Conservation (phyloP, 2,888 invertebrate genomes). For the Apodemia zela region DNA sequence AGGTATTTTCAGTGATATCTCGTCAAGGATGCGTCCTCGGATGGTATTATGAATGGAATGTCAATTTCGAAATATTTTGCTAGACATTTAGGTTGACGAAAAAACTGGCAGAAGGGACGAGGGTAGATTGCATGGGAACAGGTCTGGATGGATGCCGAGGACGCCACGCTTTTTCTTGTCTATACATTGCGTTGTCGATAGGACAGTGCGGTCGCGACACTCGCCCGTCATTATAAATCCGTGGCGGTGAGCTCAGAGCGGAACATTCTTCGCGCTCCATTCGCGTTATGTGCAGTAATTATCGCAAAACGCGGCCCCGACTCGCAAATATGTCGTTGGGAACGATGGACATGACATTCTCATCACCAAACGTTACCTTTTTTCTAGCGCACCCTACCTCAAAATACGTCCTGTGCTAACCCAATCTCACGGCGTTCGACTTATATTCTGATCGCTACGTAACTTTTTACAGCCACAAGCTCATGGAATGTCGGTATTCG, state of each 20-base stretch:
- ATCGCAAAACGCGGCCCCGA: constrained; percentile 74
- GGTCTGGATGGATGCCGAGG: constrained; percentile 60
- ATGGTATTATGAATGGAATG: constrained; percentile 73
- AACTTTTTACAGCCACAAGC: constrained; percentile 70
- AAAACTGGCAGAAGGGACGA: constrained; percentile 48
- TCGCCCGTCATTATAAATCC: constrained; percentile 74
- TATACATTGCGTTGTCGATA: constrained; percentile 52
- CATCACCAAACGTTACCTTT: constrained; percentile 73
- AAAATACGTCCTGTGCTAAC: constrained; percentile 52
- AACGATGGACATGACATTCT: constrained; percentile 79
- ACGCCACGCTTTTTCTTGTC: constrained; percentile 58
- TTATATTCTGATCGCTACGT: constrained; percentile 55
- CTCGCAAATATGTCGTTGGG: constrained; percentile 78
- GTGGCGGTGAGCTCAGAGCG: constrained; percentile 74
- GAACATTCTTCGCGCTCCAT: constrained; percentile 66
- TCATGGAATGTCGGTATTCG: constrained; percentile 68
- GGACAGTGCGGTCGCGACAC: constrained; percentile 61
- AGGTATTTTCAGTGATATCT: constrained; percentile 51
- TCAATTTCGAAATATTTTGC: constrained; percentile 75
- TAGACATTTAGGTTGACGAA: constrained; percentile 59
- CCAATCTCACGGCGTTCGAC: constrained; percentile 67
- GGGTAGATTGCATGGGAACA: constrained; percentile 57
- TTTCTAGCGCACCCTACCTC: constrained; percentile 54
- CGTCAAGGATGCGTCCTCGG: constrained; percentile 70
- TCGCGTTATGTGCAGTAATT: constrained; percentile 77